Percentiles rank a stretch among this genome's conserved stretches.
Evolutionary conservation across 2,888 invertebrate genomes (phyloP).

Genomic region (Drosophila anceps): DNA sequence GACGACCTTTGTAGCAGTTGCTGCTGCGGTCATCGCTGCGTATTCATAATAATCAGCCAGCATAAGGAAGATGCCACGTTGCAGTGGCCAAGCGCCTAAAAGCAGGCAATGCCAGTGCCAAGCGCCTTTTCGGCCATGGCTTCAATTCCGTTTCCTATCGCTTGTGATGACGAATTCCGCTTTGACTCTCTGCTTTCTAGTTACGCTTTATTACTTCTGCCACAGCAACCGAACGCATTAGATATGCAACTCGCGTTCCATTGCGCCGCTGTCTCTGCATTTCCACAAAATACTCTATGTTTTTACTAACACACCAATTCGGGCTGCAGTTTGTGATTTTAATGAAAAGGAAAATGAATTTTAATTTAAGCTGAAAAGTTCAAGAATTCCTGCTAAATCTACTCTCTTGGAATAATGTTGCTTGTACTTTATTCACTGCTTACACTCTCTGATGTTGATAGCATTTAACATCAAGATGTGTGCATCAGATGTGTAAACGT

Average conservation of each 20-base stretch:
- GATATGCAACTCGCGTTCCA: slow-evolving; percentile 67
- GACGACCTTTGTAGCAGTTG: slow-evolving; percentile 54
- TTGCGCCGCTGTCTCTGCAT: slow-evolving; percentile 35
- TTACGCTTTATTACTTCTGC: slow-evolving; percentile 74
- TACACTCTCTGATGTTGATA: no score
- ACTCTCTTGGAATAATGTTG: no score
- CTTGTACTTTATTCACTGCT: no score
- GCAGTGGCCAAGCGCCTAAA: slow-evolving; percentile 33
- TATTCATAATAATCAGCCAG: slow-evolving; percentile 75
- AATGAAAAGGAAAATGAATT: background rate
- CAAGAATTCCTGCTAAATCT: background rate
- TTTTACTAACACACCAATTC: background rate
- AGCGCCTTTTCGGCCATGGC: slow-evolving; percentile 40
- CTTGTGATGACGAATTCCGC: slow-evolving; percentile 72
- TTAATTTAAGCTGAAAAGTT: background rate
- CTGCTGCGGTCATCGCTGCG: slow-evolving; percentile 65
- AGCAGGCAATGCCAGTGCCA: slow-evolving; percentile 32
- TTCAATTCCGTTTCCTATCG: slow-evolving; percentile 61
- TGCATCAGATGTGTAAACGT: background rate
- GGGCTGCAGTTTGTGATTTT: background rate
- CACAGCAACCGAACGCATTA: slow-evolving; percentile 56
- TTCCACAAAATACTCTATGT: slow-evolving; percentile 9
- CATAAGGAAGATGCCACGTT: slow-evolving; percentile 17
- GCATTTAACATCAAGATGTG: no score
- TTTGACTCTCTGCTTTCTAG: slow-evolving; percentile 56